Conservation (phyloP, 2,888 invertebrate species). For the Holacanthella duospinosa region DNA sequence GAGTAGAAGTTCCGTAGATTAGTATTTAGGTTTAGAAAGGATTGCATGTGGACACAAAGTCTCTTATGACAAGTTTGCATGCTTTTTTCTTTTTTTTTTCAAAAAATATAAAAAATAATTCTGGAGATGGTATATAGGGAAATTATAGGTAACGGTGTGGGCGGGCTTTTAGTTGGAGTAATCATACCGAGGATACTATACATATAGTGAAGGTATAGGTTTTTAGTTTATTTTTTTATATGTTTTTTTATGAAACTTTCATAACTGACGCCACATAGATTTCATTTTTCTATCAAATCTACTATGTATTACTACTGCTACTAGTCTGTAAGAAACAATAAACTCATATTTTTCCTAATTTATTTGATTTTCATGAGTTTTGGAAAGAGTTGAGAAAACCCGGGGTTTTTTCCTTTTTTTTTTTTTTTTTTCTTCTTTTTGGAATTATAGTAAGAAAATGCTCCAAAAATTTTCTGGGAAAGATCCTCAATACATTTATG, state of each 20-base stretch:
- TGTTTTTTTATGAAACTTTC: too few species aligned
- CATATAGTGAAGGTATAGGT: too few species aligned
- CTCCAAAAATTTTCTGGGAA: background rate
- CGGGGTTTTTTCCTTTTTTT: background rate
- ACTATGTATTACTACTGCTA: too few species aligned
- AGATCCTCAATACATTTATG: background rate
- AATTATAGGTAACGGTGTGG: background rate
- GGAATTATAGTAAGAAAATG: background rate
- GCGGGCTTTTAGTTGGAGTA: background rate
- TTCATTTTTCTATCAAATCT: background rate
- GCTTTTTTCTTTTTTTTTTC: background rate
- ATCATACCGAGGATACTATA: too few species aligned
- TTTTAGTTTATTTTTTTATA: too few species aligned
- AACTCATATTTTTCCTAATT: conserved; percentile 3
- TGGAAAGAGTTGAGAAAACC: background rate
- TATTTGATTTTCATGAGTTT: conserved; percentile 2
- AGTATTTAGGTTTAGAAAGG: background rate
- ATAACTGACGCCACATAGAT: background rate
- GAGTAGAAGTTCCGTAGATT: background rate
- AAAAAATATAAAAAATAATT: background rate
- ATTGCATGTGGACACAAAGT: background rate
- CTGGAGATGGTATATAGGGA: background rate
- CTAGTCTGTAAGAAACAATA: conserved; percentile 1
- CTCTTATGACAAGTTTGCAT: conserved; percentile 2
- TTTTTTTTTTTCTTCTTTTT: too few species aligned